Conservation (phyloP, 2,888 invertebrate genomes). For the Euclidia mi region DNA sequence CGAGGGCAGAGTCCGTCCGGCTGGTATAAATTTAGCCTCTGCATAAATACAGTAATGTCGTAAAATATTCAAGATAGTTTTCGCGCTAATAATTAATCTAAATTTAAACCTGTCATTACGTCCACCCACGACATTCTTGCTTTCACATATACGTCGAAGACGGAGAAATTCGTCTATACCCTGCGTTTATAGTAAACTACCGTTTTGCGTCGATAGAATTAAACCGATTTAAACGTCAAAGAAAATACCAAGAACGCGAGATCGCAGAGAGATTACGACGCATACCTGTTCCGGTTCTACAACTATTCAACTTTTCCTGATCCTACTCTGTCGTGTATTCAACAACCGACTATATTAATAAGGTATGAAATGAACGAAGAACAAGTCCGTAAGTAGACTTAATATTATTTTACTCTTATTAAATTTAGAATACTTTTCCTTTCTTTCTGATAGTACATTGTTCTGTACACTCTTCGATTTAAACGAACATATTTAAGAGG, state of each 20-base stretch:
- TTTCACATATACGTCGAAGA: constrained; percentile 42
- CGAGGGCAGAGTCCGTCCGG: constrained; percentile 41
- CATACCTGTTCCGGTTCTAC: constrained; percentile 1
- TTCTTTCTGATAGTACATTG: background rate
- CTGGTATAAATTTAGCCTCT: constrained; percentile 49
- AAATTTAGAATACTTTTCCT: background rate
- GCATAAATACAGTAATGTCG: constrained; percentile 55
- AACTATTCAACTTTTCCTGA: constrained; percentile 4
- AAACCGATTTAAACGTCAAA: constrained; percentile 12
- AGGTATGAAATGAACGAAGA: no score
- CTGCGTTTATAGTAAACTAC: constrained; percentile 29
- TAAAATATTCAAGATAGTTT: constrained; percentile 53
- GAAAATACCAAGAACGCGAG: constrained; percentile 21
- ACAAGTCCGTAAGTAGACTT: no score
- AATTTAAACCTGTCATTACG: constrained; percentile 56
- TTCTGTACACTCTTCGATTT: constrained; percentile 16
- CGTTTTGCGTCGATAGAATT: constrained; percentile 14
- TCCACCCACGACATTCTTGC: constrained; percentile 57
- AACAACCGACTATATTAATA: background rate
- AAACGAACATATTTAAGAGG: constrained; percentile 41
- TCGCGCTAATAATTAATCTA: constrained; percentile 55
- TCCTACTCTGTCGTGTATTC: background rate
- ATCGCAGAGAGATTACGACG: constrained; percentile 8
- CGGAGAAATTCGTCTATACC: constrained; percentile 29
- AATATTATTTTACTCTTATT: no score